A percentile compares a stretch with the other conserved stretches of the same genome.
Conservation (phyloP, 2,113 vertebrate species). For the Varanus komodoensis region DNA sequence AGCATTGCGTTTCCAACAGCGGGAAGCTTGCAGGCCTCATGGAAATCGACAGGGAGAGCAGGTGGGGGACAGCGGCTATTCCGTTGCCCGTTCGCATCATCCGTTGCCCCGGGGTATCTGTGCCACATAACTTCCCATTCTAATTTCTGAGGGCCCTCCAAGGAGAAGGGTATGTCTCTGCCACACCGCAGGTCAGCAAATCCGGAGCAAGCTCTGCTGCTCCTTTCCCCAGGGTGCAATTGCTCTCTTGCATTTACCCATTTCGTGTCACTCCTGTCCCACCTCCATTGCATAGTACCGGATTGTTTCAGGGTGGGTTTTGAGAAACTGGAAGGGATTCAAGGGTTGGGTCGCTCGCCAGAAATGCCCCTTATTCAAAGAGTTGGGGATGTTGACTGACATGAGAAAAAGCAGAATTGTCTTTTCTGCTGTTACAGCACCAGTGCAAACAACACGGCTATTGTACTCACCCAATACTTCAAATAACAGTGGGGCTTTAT, state of each 20-base stretch:
- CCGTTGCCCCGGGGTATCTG: too few relatives aligned
- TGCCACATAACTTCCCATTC: too few relatives aligned
- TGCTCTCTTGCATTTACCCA: too few relatives aligned
- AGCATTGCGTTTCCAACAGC: neutral
- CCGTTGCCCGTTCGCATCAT: too few relatives aligned
- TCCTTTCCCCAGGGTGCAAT: neutral
- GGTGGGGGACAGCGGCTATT: too few relatives aligned
- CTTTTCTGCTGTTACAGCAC: neutral
- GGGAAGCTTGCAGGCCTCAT: neutral
- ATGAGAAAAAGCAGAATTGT: neutral
- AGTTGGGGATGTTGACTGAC: neutral
- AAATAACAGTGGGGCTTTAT: slow-evolving; percentile 85
- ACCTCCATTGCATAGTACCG: neutral
- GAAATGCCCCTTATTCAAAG: neutral
- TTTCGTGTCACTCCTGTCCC: too few relatives aligned
- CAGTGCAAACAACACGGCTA: slow-evolving; percentile 3
- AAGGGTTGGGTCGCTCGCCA: too few relatives aligned
- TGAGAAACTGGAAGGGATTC: neutral
- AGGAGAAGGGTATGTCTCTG: neutral
- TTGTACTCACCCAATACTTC: slow-evolving; percentile 89
- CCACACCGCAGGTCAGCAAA: neutral
- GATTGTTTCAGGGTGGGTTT: neutral
- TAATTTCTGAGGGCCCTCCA: too few relatives aligned
- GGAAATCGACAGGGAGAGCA: neutral
- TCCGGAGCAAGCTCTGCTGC: too few relatives aligned